These are phyloP conservation scores for Columbina picui DNA, from an alignment of 2,113 vertebrate genomes.

Conservation along the genomic window DNA sequence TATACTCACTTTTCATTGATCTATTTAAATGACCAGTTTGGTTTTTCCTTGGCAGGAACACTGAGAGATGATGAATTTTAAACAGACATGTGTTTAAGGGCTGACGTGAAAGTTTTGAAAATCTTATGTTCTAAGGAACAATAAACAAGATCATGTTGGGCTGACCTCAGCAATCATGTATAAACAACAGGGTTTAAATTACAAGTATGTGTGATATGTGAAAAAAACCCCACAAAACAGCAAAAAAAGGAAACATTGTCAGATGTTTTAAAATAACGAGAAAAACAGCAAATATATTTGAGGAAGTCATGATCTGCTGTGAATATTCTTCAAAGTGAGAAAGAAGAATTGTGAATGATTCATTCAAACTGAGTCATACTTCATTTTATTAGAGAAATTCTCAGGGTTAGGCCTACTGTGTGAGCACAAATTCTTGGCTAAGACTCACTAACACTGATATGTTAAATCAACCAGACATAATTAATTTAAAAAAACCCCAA, in stretches of 20 bases:
- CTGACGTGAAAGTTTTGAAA: background rate
- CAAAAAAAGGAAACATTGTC: background rate
- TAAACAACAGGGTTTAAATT: background rate
- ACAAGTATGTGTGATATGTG: background rate
- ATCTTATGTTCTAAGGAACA: background rate
- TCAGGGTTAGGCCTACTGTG: conserved; percentile 28
- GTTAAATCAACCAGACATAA: background rate
- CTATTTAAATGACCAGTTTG: background rate
- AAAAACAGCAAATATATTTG: background rate
- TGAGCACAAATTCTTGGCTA: conserved; percentile 11
- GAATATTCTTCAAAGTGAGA: background rate
- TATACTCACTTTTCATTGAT: background rate
- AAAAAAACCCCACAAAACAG: background rate
- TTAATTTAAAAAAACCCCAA: background rate
- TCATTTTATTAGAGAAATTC: conserved; percentile 46
- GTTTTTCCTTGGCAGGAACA: background rate
- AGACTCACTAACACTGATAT: background rate
- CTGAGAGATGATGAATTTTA: background rate
- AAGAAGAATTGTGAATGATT: conserved; percentile 38
- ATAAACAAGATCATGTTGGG: background rate
- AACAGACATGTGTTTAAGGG: background rate
- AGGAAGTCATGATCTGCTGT: background rate
- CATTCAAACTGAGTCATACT: conserved; percentile 40
- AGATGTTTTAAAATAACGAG: background rate
- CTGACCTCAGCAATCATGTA: background rate